Evolutionary conservation across 2,797 vertebrate genomes (phyloP).

Genomic region (Kryptolebias ocellatus): DNA sequence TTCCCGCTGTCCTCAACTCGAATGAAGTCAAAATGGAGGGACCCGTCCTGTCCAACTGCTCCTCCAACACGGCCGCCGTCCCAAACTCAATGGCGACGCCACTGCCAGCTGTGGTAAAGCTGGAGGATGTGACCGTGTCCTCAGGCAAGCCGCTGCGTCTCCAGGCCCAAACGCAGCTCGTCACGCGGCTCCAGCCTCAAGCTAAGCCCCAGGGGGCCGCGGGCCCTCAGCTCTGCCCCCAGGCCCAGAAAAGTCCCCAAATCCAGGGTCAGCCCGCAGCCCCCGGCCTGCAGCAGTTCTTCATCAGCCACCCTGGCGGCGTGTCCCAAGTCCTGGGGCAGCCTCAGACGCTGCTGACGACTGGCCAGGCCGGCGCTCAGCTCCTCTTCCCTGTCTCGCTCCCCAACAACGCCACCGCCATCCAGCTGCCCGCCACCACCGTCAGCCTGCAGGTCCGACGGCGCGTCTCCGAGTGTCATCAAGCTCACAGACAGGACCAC

Average conservation of each 20-base stretch:
- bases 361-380: constrained; percentile 85
- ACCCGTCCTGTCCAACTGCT: constrained; percentile 59
- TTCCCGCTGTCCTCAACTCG: constrained; percentile 43
- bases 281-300: constrained; percentile 77
- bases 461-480: neutral
- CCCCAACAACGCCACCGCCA: constrained; percentile 81
- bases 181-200: constrained; percentile 57
- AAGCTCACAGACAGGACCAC: neutral
- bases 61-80: constrained; percentile 48
- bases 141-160: constrained; percentile 54
- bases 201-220: constrained; percentile 29
- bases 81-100: constrained; percentile 35
- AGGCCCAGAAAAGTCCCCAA: constrained; percentile 61
- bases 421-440: constrained; percentile 88
- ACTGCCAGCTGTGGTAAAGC: constrained; percentile 75
- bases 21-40: constrained; percentile 65
- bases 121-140: constrained; percentile 84
- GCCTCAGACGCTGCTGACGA: constrained; percentile 87
- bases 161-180: constrained; percentile 58
- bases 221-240: constrained; percentile 43
- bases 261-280: constrained; percentile 42
- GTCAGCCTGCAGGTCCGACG: constrained; percentile 88
- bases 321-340: constrained; percentile 87
- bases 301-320: constrained; percentile 84
- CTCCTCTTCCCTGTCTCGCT: constrained; percentile 92